Evolutionary conservation across 2,888 invertebrate species (phyloP), one percentile per base, ranked within the genome.

Genomic region (Chironomus riparius): DNA sequence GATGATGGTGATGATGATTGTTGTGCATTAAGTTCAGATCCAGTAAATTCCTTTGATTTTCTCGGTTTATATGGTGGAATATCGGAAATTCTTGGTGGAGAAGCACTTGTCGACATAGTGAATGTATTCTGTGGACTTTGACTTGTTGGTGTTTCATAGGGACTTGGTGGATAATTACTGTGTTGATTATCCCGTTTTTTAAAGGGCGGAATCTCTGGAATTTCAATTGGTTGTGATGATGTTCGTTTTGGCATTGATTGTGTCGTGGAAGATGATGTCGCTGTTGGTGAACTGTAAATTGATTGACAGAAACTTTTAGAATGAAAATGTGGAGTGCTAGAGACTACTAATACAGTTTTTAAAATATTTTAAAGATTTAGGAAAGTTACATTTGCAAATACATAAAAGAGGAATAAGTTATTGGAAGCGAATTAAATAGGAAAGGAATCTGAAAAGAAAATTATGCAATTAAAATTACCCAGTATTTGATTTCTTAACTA

Each of bases 51-150:
- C n/a, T 68, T 74, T 18, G 87, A 87, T 80, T 87, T 87, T 78
- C 87, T 84, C 21, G 86, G 85, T 79, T 84, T 85, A 80, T 85
- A 87, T 22, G 88, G 87, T 76, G 88, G 88, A 79, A 86, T 86
- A 79, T 85, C 85, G 78, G 85, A 82, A 77, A 88, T 85, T 81
- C 83, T 81, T 77, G 81, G 78, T 79, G 83, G 79, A 71, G 79
- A 78, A 78, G 79, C 78, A 76, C 75, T 76, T 18, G 62, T 65
- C 28, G 68, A 69, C 38, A 73, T 70, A 12, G 21, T 71, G 10
- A n/a, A 13, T 10, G 47, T 15, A 15, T 18, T 77, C 61, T 77
- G 78, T 70, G 77, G 77, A 77, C 77, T 77, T 47, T 78, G 76
- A 72, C 70, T 77, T 65, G 78, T 10, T 1, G 38, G 10, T 38